These are phyloP conservation scores for Lonchura striata DNA, from an alignment of 2,113 vertebrate species.

Conservation along the genomic window DNA sequence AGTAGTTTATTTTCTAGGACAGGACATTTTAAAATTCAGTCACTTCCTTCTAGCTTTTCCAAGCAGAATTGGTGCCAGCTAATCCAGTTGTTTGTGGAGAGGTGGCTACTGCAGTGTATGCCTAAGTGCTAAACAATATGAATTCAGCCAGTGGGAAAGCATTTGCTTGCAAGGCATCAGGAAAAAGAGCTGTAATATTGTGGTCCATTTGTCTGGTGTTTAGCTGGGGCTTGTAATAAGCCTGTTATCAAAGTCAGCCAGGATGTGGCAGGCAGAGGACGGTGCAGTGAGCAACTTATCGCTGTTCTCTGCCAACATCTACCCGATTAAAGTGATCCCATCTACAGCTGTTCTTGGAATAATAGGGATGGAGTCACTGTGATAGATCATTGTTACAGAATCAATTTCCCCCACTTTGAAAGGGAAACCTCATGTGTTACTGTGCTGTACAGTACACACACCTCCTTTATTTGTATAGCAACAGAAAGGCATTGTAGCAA, in stretches of 20 bases:
- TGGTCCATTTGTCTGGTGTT: background rate
- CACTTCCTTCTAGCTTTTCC: background rate
- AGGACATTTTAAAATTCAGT: background rate
- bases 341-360: slow-evolving; percentile 9
- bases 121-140: background rate
- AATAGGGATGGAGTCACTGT: background rate
- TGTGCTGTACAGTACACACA: background rate
- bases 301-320: background rate
- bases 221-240: background rate
- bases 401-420: background rate
- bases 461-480: background rate
- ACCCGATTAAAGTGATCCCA: background rate
- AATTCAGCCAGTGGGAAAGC: background rate
- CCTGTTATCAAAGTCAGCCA: background rate
- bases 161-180: background rate
- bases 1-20: slow-evolving; percentile 27
- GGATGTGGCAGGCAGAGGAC: background rate
- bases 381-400: slow-evolving; percentile 9
- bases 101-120: background rate
- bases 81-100: background rate
- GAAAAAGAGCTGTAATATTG: background rate
- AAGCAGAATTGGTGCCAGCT: background rate
- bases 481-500: background rate
- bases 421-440: slow-evolving; percentile 5
- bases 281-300: background rate